phyloP scores from a whole-genome alignment of 2,797 vertebrate genomes.

The Harpagifer antarcticus region DNA sequence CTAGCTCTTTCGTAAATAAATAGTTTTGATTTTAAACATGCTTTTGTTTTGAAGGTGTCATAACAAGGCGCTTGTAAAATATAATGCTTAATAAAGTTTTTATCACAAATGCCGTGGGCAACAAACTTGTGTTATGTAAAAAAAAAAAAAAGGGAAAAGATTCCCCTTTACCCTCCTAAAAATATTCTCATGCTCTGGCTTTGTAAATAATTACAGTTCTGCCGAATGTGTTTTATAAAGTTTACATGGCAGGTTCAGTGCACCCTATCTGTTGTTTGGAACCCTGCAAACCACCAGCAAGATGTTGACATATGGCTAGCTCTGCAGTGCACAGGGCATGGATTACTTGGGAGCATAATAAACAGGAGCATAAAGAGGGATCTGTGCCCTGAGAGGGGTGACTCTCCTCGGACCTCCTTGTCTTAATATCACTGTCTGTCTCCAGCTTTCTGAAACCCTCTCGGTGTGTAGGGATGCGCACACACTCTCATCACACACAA shows the following conservation, averaged over 20 bases:
- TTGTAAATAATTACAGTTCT: slow-evolving; percentile 99
- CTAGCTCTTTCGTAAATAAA: slow-evolving; percentile 13
- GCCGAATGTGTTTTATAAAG: slow-evolving; percentile 99
- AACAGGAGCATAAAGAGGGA: slow-evolving; percentile 90
- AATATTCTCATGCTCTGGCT: slow-evolving; percentile 94
- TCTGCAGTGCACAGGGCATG: slow-evolving; percentile 94
- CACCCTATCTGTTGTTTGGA: slow-evolving; percentile 99
- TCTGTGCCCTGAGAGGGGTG: slow-evolving; percentile 74
- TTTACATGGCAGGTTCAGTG: slow-evolving; percentile 99
- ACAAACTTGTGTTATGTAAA: slow-evolving; percentile 52
- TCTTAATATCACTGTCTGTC: slow-evolving; percentile 65
- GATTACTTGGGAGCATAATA: slow-evolving; percentile 97
- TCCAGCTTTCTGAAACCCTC: slow-evolving; percentile 45
- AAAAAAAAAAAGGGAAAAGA: slow-evolving; percentile 45
- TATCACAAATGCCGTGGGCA: slow-evolving; percentile 31
- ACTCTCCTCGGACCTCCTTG: slow-evolving; percentile 61
- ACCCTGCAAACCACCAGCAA: slow-evolving; percentile 97
- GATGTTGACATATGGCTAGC: slow-evolving; percentile 97
- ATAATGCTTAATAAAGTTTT: slow-evolving; percentile 19
- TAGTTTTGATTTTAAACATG: slow-evolving; percentile 11
- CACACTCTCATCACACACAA: slow-evolving; percentile 39
- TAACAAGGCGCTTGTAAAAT: slow-evolving; percentile 24
- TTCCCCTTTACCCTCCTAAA: slow-evolving; percentile 83
- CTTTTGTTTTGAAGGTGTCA: slow-evolving; percentile 7
- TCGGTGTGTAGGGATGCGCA: slow-evolving; percentile 34